Evolutionary conservation across 2,888 invertebrate species (phyloP).

Genomic region (Lordiphosa fenestrarum): DNA sequence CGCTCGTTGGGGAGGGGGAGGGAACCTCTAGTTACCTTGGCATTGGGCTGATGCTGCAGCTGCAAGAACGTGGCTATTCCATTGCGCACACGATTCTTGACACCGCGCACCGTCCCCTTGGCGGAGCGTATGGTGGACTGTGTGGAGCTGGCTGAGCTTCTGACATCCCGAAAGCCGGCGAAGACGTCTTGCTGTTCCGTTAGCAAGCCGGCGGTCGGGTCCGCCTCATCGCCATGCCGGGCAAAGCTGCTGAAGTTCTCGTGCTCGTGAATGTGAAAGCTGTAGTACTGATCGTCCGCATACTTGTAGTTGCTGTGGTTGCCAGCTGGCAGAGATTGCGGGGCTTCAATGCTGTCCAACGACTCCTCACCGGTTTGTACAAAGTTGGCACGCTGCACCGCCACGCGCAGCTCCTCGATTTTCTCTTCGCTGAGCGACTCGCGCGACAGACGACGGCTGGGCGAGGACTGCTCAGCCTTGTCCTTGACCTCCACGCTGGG

Average conservation of each 20-base stretch:
- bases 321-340: conserved; percentile 23
- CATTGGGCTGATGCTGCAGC: conserved; percentile 85
- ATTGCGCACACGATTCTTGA: conserved; percentile 95
- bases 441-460: conserved; percentile 42
- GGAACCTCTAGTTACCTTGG: conserved; percentile 85
- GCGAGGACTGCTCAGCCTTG: conserved; percentile 5
- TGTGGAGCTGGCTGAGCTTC: conserved; percentile 81
- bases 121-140: conserved; percentile 93
- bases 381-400: conserved; percentile 62
- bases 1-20: conserved; percentile 1
- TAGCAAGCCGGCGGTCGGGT: conserved; percentile 13
- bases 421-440: conserved; percentile 63
- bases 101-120: conserved; percentile 95
- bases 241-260: conserved; percentile 75
- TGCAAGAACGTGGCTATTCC: conserved; percentile 97
- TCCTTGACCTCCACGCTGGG: conserved; percentile 15
- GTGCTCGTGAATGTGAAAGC: conserved; percentile 90
- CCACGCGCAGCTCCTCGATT: conserved; percentile 64
- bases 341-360: conserved; percentile 34
- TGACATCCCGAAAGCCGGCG: conserved; percentile 89
- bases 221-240: conserved; percentile 29
- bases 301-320: conserved; percentile 79
- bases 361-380: conserved; percentile 64
- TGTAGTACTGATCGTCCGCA: conserved; percentile 90
- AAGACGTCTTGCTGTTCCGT: conserved; percentile 84